Evolutionary conservation across 2,797 vertebrate species (phyloP), one percentile per base, ranked within the genome.

Genomic region (Xenopus petersii): DNA sequence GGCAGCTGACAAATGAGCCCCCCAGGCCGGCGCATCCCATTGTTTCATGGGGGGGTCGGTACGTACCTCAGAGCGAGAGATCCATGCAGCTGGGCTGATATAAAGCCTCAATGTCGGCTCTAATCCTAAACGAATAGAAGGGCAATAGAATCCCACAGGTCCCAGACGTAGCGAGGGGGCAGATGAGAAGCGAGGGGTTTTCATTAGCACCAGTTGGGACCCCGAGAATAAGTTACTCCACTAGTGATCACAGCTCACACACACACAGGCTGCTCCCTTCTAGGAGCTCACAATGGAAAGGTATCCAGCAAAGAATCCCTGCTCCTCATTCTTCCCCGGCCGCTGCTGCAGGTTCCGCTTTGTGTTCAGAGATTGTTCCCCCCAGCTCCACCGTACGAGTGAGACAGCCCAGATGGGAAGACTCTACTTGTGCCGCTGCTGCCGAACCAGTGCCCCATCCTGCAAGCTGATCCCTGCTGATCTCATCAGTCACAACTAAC

Each of bases 381-480:
- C 79, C 83, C 80, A 75, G 81, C 77, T 77, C 83, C 84, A 85
- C 77, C 87, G 81, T 82, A 75, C 15, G 64, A 84, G 83, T 83
- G 81, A 83, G 81, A 78, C 80, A 79, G 78, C 81, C 82, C 82
- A 81, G 82, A 82, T 81, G 82, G 83, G 84, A 81, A 73, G 74
- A 79, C 75, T 68, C 80, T 21, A 21, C 21, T 65, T 74, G 75
- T 54, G 13, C 48, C 13, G 48, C 48, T 68, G 87, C 83, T 17
- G 77, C 84, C 75, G 81, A 84, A 74, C 80, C 26, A 30, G 26
- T 84, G 87, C 87, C 88, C 87, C 88, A 77, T 81, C 68, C 71
- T 88, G 89, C 89, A 91, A 92, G 88, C 88, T 87, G 91, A 91
- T 88, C 85, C 75, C 85, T 82, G 88, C 89, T 91, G 88, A 91